Percentiles rank a stretch among this genome's conserved stretches.
Evolutionary conservation across 2,797 vertebrate genomes (phyloP).

Genomic region (Lates japonicus): DNA sequence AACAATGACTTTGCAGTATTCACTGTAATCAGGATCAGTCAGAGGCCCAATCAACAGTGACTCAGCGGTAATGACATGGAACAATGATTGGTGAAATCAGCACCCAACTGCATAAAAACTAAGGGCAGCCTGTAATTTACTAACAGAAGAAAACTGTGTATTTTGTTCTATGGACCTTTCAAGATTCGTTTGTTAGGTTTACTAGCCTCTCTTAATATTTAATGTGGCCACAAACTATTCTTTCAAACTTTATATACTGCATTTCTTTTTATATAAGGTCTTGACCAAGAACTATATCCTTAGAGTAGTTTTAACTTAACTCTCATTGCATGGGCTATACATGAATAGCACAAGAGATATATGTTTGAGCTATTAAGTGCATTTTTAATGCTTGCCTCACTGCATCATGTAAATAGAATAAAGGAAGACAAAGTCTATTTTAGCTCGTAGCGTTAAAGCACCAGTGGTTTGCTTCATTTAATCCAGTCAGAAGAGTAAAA

Average conservation of each 20-base stretch:
- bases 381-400: slow-evolving; percentile 19
- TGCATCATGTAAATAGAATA: slow-evolving; percentile 20
- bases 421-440: slow-evolving; percentile 6
- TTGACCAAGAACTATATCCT: background rate
- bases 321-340: background rate
- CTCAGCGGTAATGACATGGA: slow-evolving; percentile 60
- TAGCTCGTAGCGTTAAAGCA: slow-evolving; percentile 25
- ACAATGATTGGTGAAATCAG: slow-evolving; percentile 53
- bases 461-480: slow-evolving; percentile 34
- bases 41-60: slow-evolving; percentile 57
- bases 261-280: slow-evolving; percentile 5
- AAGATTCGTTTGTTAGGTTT: background rate
- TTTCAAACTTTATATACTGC: background rate
- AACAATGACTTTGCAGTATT: slow-evolving; percentile 62
- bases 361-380: slow-evolving; percentile 18
- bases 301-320: slow-evolving; percentile 1
- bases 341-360: slow-evolving; percentile 1
- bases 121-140: slow-evolving; percentile 7
- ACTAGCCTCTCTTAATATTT: background rate
- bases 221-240: background rate
- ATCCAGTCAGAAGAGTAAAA: slow-evolving; percentile 29
- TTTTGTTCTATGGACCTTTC: background rate
- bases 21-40: slow-evolving; percentile 56
- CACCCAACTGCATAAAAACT: slow-evolving; percentile 15
- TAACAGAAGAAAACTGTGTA: background rate